Percentiles rank a stretch among this genome's conserved stretches.
Conservation (phyloP, 2,113 vertebrate genomes). For the Ageneiosus marmoratus region DNA sequence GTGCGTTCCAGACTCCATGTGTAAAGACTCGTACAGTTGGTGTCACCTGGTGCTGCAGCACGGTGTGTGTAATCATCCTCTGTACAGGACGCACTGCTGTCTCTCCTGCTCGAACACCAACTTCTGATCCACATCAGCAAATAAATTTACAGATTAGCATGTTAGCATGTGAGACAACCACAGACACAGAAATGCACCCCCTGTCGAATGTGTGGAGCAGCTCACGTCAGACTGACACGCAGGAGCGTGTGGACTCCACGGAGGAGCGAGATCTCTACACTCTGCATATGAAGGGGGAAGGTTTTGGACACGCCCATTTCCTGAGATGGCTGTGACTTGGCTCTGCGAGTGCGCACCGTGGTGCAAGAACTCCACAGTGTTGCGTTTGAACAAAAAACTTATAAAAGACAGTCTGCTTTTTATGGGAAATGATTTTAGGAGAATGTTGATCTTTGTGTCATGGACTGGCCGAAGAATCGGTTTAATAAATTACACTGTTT, state of each 20-base stretch:
- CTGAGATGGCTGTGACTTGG: not conserved
- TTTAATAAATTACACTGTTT: not conserved
- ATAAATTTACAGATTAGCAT: not conserved
- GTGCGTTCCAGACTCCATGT: slow-evolving; percentile 57
- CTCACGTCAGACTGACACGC: not conserved
- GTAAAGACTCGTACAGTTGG: slow-evolving; percentile 78
- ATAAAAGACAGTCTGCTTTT: not conserved
- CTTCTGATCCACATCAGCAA: slow-evolving; percentile 63
- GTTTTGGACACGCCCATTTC: not conserved
- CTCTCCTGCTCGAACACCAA: slow-evolving; percentile 80
- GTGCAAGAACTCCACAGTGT: not conserved
- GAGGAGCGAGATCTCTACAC: not conserved
- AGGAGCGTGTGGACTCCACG: not conserved
- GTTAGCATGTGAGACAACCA: not conserved
- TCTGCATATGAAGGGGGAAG: not conserved
- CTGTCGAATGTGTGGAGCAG: not conserved
- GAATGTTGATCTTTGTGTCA: not conserved
- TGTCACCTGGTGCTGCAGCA: slow-evolving; percentile 84
- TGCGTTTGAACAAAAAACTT: not conserved
- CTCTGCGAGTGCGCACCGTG: not conserved
- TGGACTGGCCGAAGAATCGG: not conserved
- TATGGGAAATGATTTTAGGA: not conserved
- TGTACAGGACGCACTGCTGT: slow-evolving; percentile 85
- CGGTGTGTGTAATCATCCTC: slow-evolving; percentile 80
- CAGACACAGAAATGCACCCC: not conserved